Percentiles rank a stretch among this genome's conserved stretches.
Evolutionary conservation across 2,888 invertebrate species (phyloP).

Genomic region (Cyclophora punctaria): DNA sequence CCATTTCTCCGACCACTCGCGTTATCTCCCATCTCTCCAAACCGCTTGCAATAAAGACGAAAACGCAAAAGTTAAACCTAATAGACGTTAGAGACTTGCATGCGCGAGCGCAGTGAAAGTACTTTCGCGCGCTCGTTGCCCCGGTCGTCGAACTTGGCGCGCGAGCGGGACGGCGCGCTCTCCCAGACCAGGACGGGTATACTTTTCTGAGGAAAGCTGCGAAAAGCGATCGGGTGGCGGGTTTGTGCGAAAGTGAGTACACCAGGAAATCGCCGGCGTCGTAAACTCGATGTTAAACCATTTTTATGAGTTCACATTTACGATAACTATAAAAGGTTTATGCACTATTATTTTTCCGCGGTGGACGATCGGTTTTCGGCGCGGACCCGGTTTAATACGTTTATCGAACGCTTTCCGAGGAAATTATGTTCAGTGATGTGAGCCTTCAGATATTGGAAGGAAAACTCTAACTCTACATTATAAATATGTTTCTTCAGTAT

Average conservation of each 20-base stretch:
- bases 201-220: constrained; percentile 59
- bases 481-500: too few relatives aligned
- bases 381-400: constrained; percentile 1
- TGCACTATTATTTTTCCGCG: constrained; percentile 34
- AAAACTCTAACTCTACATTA: too few relatives aligned
- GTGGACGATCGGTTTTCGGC: constrained; percentile 12
- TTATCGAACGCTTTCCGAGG: constrained; percentile 28
- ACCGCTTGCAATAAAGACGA: constrained; percentile 38
- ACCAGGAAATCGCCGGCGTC: constrained; percentile 58
- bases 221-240: constrained; percentile 49
- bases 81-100: constrained; percentile 50
- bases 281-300: constrained; percentile 48
- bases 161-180: constrained; percentile 34
- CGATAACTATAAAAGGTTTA: constrained; percentile 50
- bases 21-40: constrained; percentile 42
- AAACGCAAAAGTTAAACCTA: constrained; percentile 44
- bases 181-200: constrained; percentile 39
- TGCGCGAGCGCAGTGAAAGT: constrained; percentile 71
- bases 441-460: too few relatives aligned
- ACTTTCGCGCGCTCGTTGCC: constrained; percentile 71
- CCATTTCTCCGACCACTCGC: constrained; percentile 42
- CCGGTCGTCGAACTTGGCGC: constrained; percentile 65
- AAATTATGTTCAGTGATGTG: neutral
- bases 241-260: constrained; percentile 54
- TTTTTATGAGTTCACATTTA: constrained; percentile 60